Conservation (phyloP, 2,113 vertebrate species). For the Rissa tridactyla region DNA sequence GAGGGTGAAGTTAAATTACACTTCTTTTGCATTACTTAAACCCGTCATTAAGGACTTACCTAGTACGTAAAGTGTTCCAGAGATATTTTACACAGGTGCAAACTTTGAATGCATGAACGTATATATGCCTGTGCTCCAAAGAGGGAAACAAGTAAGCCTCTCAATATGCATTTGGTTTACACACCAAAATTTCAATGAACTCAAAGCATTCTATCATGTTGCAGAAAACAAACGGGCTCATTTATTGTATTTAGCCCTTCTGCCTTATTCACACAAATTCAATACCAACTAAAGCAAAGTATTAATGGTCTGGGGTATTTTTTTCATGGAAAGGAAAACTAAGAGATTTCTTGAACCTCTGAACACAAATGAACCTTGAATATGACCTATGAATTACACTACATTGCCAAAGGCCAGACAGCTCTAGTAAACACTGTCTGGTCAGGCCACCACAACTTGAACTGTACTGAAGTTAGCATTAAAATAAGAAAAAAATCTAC, state of each 20-base stretch:
- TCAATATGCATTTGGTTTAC: not conserved
- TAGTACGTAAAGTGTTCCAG: not conserved
- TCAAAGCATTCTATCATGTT: not conserved
- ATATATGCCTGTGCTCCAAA: not conserved
- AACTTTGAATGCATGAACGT: not conserved
- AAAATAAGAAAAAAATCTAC: not conserved
- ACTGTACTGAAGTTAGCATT: not conserved
- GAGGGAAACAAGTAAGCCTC: not conserved
- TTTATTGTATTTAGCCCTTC: not conserved
- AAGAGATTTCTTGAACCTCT: not conserved
- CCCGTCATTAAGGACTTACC: not conserved
- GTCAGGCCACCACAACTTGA: not conserved
- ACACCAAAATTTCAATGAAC: not conserved
- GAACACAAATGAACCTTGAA: not conserved
- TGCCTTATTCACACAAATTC: not conserved
- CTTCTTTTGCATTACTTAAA: not conserved
- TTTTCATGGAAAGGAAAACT: not conserved
- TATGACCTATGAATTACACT: not conserved
- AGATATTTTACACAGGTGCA: not conserved
- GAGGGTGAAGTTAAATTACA: not conserved
- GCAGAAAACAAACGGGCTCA: not conserved
- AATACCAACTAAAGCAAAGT: not conserved
- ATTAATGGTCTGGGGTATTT: not conserved
- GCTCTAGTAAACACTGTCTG: not conserved
- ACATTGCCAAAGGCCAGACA: not conserved